A percentile compares a stretch with the other conserved stretches of the same genome.
phyloP scores from a whole-genome alignment of 1,140 invertebrate genomes.

The Augochlora pura region DNA sequence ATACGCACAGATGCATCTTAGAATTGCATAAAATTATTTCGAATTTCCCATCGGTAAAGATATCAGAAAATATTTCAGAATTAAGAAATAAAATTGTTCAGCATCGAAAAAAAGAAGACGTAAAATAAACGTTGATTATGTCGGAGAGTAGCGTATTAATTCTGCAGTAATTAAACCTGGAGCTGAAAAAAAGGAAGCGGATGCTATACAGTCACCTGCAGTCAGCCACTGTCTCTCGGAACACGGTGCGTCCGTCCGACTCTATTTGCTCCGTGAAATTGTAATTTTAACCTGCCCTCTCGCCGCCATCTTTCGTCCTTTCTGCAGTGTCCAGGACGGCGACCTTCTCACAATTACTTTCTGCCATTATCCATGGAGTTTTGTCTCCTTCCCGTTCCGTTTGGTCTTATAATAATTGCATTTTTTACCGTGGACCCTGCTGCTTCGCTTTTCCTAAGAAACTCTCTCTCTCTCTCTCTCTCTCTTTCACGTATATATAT shows the following conservation, averaged over 20 bases:
- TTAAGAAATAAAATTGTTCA: too few relatives aligned
- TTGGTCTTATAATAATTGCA: neutral
- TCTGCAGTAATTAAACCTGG: too few relatives aligned
- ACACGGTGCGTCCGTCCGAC: conserved; percentile 1
- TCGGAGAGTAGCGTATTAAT: too few relatives aligned
- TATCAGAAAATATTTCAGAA: too few relatives aligned
- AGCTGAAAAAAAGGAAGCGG: too few relatives aligned
- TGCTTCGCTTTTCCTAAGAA: neutral
- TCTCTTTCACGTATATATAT: neutral
- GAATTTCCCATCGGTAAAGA: too few relatives aligned
- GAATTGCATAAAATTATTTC: too few relatives aligned
- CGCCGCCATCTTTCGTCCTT: neutral
- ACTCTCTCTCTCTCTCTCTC: neutral
- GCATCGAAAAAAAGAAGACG: too few relatives aligned
- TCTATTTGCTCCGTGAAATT: conserved; percentile 55
- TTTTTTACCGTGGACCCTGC: neutral
- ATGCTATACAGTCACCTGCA: too few relatives aligned
- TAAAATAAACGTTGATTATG: too few relatives aligned
- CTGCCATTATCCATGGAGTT: neutral
- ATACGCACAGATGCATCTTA: too few relatives aligned
- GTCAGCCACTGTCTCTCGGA: conserved; percentile 31
- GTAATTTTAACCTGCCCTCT: conserved; percentile 46
- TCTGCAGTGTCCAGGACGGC: neutral
- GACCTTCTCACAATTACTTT: neutral
- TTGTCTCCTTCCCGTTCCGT: neutral